Conservation (phyloP, 2,797 vertebrate species). For the Sebastes hubbsi region DNA sequence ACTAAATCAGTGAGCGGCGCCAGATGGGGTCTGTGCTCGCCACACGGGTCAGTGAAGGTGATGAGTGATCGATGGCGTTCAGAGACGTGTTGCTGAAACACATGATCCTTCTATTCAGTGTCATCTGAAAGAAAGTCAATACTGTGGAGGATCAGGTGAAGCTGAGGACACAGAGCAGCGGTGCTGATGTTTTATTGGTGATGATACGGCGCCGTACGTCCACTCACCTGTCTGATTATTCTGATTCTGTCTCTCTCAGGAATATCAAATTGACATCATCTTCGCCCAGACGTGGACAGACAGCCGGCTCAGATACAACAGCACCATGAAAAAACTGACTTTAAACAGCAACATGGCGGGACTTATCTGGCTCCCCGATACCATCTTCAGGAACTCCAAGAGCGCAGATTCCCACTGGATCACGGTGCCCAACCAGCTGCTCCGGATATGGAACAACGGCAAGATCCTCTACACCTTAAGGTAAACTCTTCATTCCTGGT, state of each 20-base stretch:
- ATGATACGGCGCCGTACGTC: neutral
- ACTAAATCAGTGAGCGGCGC: neutral
- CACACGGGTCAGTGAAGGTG: constrained; percentile 1
- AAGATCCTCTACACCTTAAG: constrained; percentile 96
- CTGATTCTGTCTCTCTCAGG: constrained; percentile 76
- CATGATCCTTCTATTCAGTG: constrained; percentile 7
- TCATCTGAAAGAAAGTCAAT: constrained; percentile 33
- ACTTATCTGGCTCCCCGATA: constrained; percentile 96
- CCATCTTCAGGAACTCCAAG: constrained; percentile 97
- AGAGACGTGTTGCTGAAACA: constrained; percentile 24
- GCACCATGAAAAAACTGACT: constrained; percentile 94
- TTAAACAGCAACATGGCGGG: constrained; percentile 96
- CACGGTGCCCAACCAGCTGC: constrained; percentile 95
- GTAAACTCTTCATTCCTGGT: constrained; percentile 65
- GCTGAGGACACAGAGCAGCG: neutral
- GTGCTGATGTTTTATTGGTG: neutral
- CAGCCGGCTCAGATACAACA: constrained; percentile 94
- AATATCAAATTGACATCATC: constrained; percentile 98
- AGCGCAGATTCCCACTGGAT: constrained; percentile 96
- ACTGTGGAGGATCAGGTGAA: constrained; percentile 2
- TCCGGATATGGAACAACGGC: constrained; percentile 96
- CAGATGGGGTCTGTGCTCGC: constrained; percentile 8
- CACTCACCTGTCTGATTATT: neutral
- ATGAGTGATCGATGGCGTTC: constrained; percentile 6
- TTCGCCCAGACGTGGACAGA: constrained; percentile 99